Base-by-base conservation (phyloP, 2,113 vertebrate species). In the Strix uralensis region DNA sequence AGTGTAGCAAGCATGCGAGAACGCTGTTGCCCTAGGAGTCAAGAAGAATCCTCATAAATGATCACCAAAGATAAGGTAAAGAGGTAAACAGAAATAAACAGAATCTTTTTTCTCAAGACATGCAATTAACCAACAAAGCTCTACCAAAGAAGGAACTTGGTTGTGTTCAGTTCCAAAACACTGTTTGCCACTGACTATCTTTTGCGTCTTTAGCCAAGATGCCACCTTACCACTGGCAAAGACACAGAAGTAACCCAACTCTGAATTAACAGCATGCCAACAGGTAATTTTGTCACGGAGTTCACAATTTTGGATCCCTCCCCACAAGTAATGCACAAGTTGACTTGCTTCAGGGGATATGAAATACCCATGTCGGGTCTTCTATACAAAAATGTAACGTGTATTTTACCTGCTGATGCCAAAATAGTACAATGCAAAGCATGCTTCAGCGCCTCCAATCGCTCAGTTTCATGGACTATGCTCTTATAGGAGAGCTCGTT, bases 401-500 rank as follows among this genome's bases (percentile, higher is more conserved):
- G 59, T 6, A 36, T 81, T 89, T 96, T 99, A 99, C 99, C 99
- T 99, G 99, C 99, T 78, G 99, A 99, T 59, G 99, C 99, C 94
- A 99, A 97, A 95, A 99, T 99, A 87, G 99, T 99, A 96, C 99
- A 99, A 96, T 99, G 99, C 81, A 99, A 97, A 32, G 99, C 99
- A 30, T 99, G 99, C 49, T 99, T 99, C 96, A 99, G 57, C 27
- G 99, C 99, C 96, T 99, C 99, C 86, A 99, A 98, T 23, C 99
- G 98, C 94, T 99, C 99, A 5, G 94, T 99, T 97, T 99, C 99
- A 9, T 99, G 99, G 69, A 99, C 99, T 62, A 99, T 99, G 66
- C 99, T 99, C 95, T 99, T 99, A 90, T 99, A 99, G 6, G 99
- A 99, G 51, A 99, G 98, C 94, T 99, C 99, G 5, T 99, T 99